Base-by-base conservation (phyloP, 2,888 invertebrate genomes). In the Rhamnusium bicolor region DNA sequence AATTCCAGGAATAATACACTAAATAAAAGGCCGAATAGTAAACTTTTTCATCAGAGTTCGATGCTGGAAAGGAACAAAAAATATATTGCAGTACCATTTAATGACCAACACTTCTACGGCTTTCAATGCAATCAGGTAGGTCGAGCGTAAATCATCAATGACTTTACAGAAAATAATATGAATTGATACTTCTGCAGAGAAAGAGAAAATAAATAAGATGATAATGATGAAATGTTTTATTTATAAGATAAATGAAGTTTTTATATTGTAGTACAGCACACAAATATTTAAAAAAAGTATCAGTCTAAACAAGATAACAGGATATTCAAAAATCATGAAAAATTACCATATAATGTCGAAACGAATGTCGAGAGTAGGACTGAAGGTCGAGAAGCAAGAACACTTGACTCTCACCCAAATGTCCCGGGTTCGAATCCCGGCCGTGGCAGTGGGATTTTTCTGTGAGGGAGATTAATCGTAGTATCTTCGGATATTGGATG, bases 11-110 rank as follows among this genome's bases (percentile, higher is more conserved):
- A 51, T 19, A 18, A 10, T 18, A 51, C 51, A 51, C 51, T 51
- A 10, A n/a, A 40, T 3, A 4, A 14, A 14, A 16, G 51, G 7
- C 51, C 18, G 18, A 16, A 51, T 16, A 51, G 18, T 49, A 49
- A 18, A 19, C 18, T 51, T 19, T 19, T 18, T 18, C 8, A 10
- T 8, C 8, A 10, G 18, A 51, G 16, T 49, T 47, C 12, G n/a
- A 47, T 8, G 46, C n/a, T 66, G 67, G 68, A 76, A 73, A 73
- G 74, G 76, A 79, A 79, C 77, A 78, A 82, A 82, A 82, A 81
- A 82, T 79, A 81, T 78, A 82, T 81, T 81, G 80, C 82, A 84
- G 82, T 81, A 81, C 83, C 78, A 79, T 83, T 83, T 82, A 82
- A 82, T 82, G 83, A 82, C 78, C 80, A 79, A 75, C 80, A 81